phyloP scores from a whole-genome alignment of 2,113 vertebrate species.

The Ivindomyrus marchei region DNA sequence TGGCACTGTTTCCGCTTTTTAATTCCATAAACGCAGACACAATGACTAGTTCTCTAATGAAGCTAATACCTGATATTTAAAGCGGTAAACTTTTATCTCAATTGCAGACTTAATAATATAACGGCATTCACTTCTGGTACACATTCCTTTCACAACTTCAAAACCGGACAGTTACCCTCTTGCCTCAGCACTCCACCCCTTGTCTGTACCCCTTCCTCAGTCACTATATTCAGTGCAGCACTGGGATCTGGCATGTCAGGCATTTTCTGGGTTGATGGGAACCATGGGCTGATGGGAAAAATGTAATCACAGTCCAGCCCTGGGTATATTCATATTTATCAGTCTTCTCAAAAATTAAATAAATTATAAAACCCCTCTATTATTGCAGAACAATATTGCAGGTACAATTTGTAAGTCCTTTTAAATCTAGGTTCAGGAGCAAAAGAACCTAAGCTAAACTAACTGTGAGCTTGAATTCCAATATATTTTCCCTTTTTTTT shows the following conservation, averaged over 20 bases:
- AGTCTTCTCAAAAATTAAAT: background rate
- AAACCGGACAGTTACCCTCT: background rate
- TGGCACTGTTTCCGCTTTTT: slow-evolving; percentile 52
- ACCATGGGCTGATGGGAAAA: background rate
- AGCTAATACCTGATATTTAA: background rate
- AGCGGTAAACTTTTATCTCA: background rate
- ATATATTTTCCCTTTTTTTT: background rate
- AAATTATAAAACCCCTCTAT: background rate
- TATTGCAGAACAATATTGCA: background rate
- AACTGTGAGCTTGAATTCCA: background rate
- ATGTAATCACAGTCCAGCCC: background rate
- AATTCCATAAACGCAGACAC: background rate
- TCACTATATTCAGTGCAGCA: background rate
- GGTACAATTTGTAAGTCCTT: background rate
- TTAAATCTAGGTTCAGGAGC: background rate
- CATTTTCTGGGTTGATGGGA: background rate
- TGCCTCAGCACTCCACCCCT: background rate
- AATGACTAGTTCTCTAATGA: background rate
- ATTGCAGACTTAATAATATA: background rate
- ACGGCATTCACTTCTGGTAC: background rate
- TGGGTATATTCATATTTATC: background rate
- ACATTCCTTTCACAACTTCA: background rate
- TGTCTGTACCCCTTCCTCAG: background rate
- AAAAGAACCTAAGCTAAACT: background rate
- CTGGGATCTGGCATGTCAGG: background rate